These are phyloP conservation scores for Tetragonisca angustula DNA, from an alignment of 2,888 invertebrate genomes.

Conservation along the genomic window DNA sequence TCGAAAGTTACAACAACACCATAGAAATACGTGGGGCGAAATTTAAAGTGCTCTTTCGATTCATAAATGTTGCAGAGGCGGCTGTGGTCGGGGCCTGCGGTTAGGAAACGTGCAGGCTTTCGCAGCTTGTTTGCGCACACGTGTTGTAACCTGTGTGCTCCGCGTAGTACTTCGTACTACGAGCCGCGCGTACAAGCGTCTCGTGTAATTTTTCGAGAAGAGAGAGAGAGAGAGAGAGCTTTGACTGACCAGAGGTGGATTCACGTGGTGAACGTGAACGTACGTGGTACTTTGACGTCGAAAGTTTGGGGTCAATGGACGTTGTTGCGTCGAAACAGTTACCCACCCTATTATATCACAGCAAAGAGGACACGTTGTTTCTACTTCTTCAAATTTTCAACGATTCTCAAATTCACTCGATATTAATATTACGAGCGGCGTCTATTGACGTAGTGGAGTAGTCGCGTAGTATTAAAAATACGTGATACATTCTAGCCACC, in stretches of 20 bases:
- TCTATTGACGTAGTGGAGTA: no score
- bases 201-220: conserved; percentile 29
- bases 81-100: not conserved
- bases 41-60: conserved; percentile 49
- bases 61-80: conserved; percentile 44
- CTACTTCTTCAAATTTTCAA: not conserved
- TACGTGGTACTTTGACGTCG: conserved; percentile 2
- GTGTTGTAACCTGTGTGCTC: no score
- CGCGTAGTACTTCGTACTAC: no score
- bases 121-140: conserved; percentile 22
- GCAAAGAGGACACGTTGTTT: not conserved
- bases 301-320: not conserved
- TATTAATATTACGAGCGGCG: no score
- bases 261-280: not conserved
- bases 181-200: not conserved
- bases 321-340: not conserved
- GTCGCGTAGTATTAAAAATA: no score
- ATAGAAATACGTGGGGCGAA: conserved; percentile 12
- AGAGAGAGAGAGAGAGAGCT: not conserved
- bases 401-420: not conserved
- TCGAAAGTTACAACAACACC: conserved; percentile 30
- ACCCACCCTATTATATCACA: not conserved
- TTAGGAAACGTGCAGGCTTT: not conserved
- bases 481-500: no score
- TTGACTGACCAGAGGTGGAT: not conserved